Evolutionary conservation across 2,113 vertebrate species (phyloP).

Genomic region (Otolemur garnettii): DNA sequence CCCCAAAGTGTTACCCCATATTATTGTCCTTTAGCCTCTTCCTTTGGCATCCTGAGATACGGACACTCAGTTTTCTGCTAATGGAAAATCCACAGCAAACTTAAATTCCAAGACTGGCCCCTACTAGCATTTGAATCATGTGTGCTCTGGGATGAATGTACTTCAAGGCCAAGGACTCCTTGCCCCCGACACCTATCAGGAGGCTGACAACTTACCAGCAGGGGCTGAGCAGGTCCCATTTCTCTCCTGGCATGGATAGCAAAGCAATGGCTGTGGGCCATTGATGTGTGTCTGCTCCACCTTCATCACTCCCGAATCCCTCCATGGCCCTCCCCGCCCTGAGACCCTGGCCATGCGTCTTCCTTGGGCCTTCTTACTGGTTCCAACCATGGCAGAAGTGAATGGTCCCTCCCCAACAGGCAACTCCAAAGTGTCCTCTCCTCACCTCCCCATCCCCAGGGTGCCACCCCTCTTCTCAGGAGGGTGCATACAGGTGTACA

Average conservation of each 20-base stretch:
- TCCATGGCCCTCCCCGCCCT: neutral
- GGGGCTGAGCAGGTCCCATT: fast-evolving
- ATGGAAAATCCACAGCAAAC: neutral
- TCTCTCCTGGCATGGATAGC: neutral
- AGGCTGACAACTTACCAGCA: neutral
- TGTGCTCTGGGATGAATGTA: neutral
- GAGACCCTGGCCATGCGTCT: neutral
- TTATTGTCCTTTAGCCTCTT: neutral
- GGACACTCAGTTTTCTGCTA: neutral
- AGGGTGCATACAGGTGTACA: neutral
- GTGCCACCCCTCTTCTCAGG: neutral
- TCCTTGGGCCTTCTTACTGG: neutral
- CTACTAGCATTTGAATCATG: too few relatives aligned
- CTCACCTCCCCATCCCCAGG: neutral
- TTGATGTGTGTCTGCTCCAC: neutral
- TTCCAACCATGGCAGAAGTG: neutral
- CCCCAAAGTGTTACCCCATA: neutral
- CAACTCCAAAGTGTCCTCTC: neutral
- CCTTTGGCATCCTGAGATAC: constrained; percentile 4
- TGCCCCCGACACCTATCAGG: too few relatives aligned
- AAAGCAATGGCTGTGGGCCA: neutral
- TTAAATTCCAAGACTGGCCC: neutral
- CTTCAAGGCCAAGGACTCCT: neutral
- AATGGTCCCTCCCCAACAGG: neutral
- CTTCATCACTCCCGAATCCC: neutral